Percentiles rank a stretch among this genome's conserved stretches.
Evolutionary conservation across 2,888 invertebrate species (phyloP).

Genomic region (Pediacus dermestoides): DNA sequence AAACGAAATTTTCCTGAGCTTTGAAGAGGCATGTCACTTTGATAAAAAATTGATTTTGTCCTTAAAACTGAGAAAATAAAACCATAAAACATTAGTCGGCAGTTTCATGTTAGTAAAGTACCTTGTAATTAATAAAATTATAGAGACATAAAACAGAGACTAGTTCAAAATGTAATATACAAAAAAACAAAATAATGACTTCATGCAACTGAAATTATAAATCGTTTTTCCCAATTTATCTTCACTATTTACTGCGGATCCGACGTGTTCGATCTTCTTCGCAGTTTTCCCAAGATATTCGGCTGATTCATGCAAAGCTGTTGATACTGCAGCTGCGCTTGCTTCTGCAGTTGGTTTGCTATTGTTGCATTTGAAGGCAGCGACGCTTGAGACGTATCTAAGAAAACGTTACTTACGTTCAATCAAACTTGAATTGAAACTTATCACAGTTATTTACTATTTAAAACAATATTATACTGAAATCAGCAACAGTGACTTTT

Average conservation of each 20-base stretch:
- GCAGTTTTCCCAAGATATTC: constrained; percentile 40
- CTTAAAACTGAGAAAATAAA: too few relatives aligned
- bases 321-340: constrained; percentile 44
- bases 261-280: constrained; percentile 45
- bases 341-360: constrained; percentile 43
- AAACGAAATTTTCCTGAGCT: too few relatives aligned
- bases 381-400: constrained; percentile 40
- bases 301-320: constrained; percentile 44
- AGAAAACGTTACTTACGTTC: constrained; percentile 31
- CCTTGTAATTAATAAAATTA: constrained; percentile 19
- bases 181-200: constrained; percentile 15
- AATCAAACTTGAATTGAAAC: constrained; percentile 16
- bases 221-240: too few relatives aligned
- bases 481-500: too few relatives aligned
- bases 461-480: too few relatives aligned
- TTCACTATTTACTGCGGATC: constrained; percentile 47
- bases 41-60: too few relatives aligned
- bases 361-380: constrained; percentile 35
- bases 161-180: constrained; percentile 29
- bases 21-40: too few relatives aligned
- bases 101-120: constrained; percentile 26
- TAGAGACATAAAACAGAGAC: constrained; percentile 23
- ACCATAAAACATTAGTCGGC: too few relatives aligned
- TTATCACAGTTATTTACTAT: constrained; percentile 29
- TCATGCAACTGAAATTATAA: too few relatives aligned